Evolutionary conservation across 2,888 invertebrate species (phyloP).

Genomic region (Campaea margaritaria): DNA sequence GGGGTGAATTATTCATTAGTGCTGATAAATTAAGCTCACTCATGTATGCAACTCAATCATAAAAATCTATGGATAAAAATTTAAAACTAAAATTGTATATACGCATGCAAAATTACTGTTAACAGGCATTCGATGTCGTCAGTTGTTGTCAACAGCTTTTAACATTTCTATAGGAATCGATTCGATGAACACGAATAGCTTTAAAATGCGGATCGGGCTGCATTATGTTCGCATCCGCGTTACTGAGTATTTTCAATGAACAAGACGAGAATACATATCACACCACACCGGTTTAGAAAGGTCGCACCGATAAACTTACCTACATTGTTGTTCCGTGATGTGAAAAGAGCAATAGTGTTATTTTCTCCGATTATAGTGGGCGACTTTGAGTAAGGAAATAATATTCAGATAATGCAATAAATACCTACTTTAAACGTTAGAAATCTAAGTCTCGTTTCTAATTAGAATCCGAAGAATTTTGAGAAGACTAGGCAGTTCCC

Average conservation of each 20-base stretch:
- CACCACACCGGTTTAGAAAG: slow-evolving; percentile 42
- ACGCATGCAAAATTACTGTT: too few species aligned
- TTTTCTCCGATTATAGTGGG: slow-evolving; percentile 9
- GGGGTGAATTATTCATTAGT: too few species aligned
- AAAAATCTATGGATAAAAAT: too few species aligned
- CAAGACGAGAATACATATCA: slow-evolving; percentile 38
- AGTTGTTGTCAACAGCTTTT: too few species aligned
- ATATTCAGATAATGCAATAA: not conserved
- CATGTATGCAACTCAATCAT: too few species aligned
- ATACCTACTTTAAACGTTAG: not conserved
- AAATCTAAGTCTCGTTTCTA: too few species aligned
- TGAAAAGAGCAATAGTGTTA: slow-evolving; percentile 9
- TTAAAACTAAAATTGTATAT: too few species aligned
- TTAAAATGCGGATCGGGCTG: slow-evolving; percentile 20
- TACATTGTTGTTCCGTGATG: slow-evolving; percentile 30
- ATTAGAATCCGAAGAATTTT: too few species aligned
- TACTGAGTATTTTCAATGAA: slow-evolving; percentile 36
- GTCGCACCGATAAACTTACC: slow-evolving; percentile 35
- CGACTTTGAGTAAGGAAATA: slow-evolving; percentile 8
- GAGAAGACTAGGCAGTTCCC: too few species aligned
- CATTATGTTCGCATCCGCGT: slow-evolving; percentile 36
- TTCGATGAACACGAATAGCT: not conserved
- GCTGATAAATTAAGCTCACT: too few species aligned
- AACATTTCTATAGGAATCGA: not conserved
- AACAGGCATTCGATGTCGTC: too few species aligned